These are phyloP conservation scores for Calycopis cecrops DNA, from an alignment of 1,140 invertebrate genomes.

Conservation along the genomic window DNA sequence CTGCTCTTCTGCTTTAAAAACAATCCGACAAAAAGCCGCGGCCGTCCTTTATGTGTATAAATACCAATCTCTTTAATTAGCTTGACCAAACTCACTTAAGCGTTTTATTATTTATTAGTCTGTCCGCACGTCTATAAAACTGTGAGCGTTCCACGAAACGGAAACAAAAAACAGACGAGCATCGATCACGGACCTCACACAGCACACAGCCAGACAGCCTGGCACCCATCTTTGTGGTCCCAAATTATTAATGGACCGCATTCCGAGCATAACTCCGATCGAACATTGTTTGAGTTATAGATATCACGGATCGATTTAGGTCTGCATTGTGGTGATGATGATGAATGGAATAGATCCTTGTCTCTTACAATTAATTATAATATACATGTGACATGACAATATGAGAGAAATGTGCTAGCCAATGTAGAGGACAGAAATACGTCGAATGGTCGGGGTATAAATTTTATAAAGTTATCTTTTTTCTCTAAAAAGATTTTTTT, in stretches of 20 bases:
- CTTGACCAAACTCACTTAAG: background rate
- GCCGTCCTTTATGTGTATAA: too few relatives aligned
- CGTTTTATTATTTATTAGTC: slow-evolving; percentile 1
- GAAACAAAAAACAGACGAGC: background rate
- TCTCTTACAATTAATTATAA: too few relatives aligned
- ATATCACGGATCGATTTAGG: background rate
- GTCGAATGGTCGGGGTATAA: too few relatives aligned
- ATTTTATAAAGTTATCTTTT: too few relatives aligned
- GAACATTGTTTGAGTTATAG: slow-evolving; percentile 12
- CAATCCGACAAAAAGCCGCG: too few relatives aligned
- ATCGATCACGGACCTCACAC: slow-evolving; percentile 8
- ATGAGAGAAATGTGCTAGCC: too few relatives aligned
- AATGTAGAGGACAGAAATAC: too few relatives aligned
- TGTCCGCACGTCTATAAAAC: slow-evolving; percentile 8
- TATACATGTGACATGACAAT: too few relatives aligned
- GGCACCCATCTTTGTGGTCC: slow-evolving; percentile 31
- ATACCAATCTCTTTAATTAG: background rate
- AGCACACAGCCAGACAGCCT: slow-evolving; percentile 40
- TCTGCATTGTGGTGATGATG: slow-evolving; percentile 11
- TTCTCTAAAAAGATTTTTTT: too few relatives aligned
- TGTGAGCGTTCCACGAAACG: slow-evolving; percentile 3
- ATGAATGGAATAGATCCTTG: background rate
- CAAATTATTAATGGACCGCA: slow-evolving; percentile 18
- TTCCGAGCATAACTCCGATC: slow-evolving; percentile 9
- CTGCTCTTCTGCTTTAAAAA: too few relatives aligned